A percentile compares a stretch with the other conserved stretches of the same genome.
Evolutionary conservation across 2,113 vertebrate genomes (phyloP).

Genomic region (Ptilonorhynchus violaceus): DNA sequence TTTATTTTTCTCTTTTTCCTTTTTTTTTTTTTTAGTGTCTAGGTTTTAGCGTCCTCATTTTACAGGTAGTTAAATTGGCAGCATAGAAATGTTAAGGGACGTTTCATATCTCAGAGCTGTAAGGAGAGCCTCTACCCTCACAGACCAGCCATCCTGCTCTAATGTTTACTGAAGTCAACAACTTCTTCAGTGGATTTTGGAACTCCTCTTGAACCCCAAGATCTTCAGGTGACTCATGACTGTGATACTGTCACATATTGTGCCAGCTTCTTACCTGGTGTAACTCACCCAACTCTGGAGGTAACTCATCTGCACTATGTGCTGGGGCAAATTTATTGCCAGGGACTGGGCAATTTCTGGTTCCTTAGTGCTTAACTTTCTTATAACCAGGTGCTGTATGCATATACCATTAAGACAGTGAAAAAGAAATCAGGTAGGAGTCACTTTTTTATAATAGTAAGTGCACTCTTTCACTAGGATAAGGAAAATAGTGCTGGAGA

Average conservation of each 20-base stretch:
- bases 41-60: not conserved
- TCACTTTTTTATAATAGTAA: not conserved
- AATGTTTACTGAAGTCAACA: not conserved
- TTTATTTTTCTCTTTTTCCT: not conserved
- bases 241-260: not conserved
- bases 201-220: not conserved
- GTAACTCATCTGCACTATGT: not conserved
- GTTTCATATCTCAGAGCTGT: not conserved
- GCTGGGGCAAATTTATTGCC: not conserved
- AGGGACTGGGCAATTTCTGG: not conserved
- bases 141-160: not conserved
- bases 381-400: not conserved
- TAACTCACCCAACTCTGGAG: not conserved
- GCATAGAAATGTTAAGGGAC: not conserved
- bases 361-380: not conserved
- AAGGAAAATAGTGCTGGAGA: not conserved
- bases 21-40: not conserved
- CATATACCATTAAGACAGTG: not conserved
- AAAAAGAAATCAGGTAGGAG: not conserved
- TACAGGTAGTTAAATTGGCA: not conserved
- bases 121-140: not conserved
- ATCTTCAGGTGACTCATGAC: not conserved
- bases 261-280: not conserved
- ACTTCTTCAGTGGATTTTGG: not conserved
- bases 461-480: not conserved